phyloP scores from a whole-genome alignment of 2,888 invertebrate species.

The Oscheius sp. region DNA sequence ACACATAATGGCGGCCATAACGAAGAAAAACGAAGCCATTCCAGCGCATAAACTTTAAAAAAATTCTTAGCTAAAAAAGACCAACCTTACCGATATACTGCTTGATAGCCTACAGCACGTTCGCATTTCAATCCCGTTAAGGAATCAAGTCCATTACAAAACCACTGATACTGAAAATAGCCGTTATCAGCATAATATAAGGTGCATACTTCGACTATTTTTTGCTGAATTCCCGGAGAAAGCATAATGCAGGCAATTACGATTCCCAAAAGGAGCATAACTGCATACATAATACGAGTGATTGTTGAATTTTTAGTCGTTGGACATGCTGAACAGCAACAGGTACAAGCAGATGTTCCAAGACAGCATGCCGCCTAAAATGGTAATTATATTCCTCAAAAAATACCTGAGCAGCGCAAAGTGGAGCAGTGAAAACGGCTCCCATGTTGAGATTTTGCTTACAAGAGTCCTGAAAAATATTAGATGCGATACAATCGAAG shows the following conservation, averaged over 20 bases:
- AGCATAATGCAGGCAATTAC: conserved; percentile 88
- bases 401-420: conserved; percentile 55
- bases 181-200: not conserved
- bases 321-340: conserved; percentile 95
- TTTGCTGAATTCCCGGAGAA: conserved; percentile 85
- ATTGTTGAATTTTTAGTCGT: conserved; percentile 96
- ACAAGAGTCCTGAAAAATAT: too few species aligned
- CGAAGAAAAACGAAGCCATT: conserved; percentile 87
- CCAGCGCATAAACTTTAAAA: conserved; percentile 85
- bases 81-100: conserved; percentile 62
- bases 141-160: conserved; percentile 57
- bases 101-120: conserved; percentile 68
- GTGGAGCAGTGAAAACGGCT: conserved; percentile 61
- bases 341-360: conserved; percentile 91
- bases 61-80: not conserved
- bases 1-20: conserved; percentile 90
- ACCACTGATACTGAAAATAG: conserved; percentile 66
- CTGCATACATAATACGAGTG: conserved; percentile 87
- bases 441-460: too few species aligned
- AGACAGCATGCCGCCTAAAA: conserved; percentile 92
- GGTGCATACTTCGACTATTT: conserved; percentile 80
- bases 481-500: too few species aligned
- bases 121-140: conserved; percentile 59
- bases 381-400: not conserved
- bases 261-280: conserved; percentile 89